A percentile compares a stretch with the other conserved stretches of the same genome.
Conservation (phyloP, 1,140 invertebrate genomes). For the Acromyrmex charruanus region DNA sequence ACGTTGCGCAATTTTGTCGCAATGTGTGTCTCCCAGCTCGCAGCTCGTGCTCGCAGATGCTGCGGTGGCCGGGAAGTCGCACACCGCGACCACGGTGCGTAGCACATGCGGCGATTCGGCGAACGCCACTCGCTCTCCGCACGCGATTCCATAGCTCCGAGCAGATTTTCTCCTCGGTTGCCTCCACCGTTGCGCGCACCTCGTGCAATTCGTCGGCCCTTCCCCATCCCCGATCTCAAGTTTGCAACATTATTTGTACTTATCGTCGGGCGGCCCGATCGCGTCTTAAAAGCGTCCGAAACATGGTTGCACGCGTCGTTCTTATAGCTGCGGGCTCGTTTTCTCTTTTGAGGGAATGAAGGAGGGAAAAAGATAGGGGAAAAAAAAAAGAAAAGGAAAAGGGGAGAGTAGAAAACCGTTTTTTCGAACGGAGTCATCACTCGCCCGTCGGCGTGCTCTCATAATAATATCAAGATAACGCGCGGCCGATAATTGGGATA, state of each 20-base stretch:
- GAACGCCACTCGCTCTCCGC: conserved; percentile 51
- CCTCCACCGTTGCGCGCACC: neutral
- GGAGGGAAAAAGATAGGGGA: neutral
- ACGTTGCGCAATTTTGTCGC: conserved; percentile 36
- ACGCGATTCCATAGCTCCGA: conserved; percentile 62
- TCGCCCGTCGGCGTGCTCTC: neutral
- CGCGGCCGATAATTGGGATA: conserved; percentile 42
- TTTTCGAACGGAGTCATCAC: neutral
- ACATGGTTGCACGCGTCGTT: conserved; percentile 1
- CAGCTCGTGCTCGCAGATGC: conserved; percentile 42
- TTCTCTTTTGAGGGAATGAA: conserved; percentile 46
- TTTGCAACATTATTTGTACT: conserved; percentile 55
- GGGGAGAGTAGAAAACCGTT: neutral
- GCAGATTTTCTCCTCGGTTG: conserved; percentile 64
- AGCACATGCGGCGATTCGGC: conserved; percentile 31
- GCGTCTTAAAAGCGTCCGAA: conserved; percentile 38
- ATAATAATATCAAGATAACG: conserved; percentile 30
- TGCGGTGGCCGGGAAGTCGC: conserved; percentile 13
- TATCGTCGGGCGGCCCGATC: conserved; percentile 48
- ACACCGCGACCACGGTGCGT: conserved; percentile 11
- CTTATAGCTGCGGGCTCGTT: conserved; percentile 48
- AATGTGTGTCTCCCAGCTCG: conserved; percentile 12
- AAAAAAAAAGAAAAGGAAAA: neutral
- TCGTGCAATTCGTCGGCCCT: conserved; percentile 1
- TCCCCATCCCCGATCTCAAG: conserved; percentile 15